Percentiles rank a stretch among this genome's conserved stretches.
Evolutionary conservation across 2,888 invertebrate species (phyloP).

Genomic region (Venusia cambrica): DNA sequence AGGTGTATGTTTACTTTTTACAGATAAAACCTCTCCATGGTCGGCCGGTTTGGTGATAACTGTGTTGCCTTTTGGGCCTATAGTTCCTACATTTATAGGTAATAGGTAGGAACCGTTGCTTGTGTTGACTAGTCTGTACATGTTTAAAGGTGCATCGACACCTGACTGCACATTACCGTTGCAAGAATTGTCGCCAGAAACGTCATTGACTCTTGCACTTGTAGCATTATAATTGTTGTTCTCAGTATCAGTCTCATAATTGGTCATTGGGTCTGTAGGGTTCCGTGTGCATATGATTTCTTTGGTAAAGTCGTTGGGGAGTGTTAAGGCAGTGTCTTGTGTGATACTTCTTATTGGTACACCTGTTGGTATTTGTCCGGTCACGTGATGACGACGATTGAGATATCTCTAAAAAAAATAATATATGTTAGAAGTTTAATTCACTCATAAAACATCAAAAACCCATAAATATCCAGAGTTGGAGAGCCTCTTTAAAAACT

Average conservation of each 20-base stretch:
- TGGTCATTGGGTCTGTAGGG: slow-evolving; percentile 15
- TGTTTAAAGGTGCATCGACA: slow-evolving; percentile 22
- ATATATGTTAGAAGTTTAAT: slow-evolving; percentile 17
- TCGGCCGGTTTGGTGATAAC: not conserved
- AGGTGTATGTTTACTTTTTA: slow-evolving; percentile 3
- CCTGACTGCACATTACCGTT: no score
- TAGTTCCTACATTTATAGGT: slow-evolving; percentile 38
- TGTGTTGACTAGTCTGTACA: slow-evolving; percentile 46
- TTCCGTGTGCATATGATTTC: slow-evolving; percentile 26
- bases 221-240: slow-evolving; percentile 35
- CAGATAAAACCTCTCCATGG: not conserved
- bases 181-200: no score
- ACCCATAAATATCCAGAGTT: slow-evolving; percentile 4
- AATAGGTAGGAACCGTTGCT: slow-evolving; percentile 34
- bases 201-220: no score
- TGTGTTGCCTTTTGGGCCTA: not conserved
- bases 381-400: slow-evolving; percentile 29
- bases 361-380: slow-evolving; percentile 37
- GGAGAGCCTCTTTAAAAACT: no score
- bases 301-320: slow-evolving; percentile 50
- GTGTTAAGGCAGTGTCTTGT: slow-evolving; percentile 34
- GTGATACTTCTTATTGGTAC: slow-evolving; percentile 39
- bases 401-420: slow-evolving; percentile 32
- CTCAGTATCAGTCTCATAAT: no score
- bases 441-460: not conserved